Conservation (phyloP, 2,888 invertebrate genomes). For the Nephrocerus scutellatus region DNA sequence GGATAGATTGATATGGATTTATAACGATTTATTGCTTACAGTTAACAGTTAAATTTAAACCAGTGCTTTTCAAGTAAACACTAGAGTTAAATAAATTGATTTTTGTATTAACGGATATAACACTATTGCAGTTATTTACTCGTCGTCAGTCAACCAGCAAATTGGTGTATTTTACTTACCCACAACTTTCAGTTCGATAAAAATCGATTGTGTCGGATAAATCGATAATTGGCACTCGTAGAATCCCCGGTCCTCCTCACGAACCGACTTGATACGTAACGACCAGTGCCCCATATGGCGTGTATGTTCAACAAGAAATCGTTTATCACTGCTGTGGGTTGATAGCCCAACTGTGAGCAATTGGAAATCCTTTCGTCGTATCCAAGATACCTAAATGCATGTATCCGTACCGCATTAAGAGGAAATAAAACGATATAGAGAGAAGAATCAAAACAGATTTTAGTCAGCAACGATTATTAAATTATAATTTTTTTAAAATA, state of each 20-base stretch:
- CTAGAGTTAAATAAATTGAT: no score
- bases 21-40: no score
- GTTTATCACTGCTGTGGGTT: slow-evolving; percentile 58
- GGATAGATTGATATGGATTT: no score
- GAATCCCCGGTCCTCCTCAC: slow-evolving; percentile 47
- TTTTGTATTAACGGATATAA: no score
- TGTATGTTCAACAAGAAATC: slow-evolving; percentile 58
- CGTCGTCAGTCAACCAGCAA: no score
- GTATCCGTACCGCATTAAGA: no score
- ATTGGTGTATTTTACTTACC: slow-evolving; percentile 55
- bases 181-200: slow-evolving; percentile 58
- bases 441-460: slow-evolving; percentile 1
- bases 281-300: slow-evolving; percentile 56
- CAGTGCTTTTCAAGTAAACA: no score
- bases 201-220: slow-evolving; percentile 59
- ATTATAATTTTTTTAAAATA: no score
- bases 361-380: slow-evolving; percentile 59
- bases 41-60: no score
- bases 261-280: slow-evolving; percentile 47
- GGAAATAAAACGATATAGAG: no score
- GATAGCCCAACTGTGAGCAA: slow-evolving; percentile 57
- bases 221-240: slow-evolving; percentile 63
- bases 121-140: no score
- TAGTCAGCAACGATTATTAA: slow-evolving; percentile 3
- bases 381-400: slow-evolving; percentile 54